phyloP scores from a whole-genome alignment of 2,113 vertebrate genomes.

The Aegotheles bennettii region DNA sequence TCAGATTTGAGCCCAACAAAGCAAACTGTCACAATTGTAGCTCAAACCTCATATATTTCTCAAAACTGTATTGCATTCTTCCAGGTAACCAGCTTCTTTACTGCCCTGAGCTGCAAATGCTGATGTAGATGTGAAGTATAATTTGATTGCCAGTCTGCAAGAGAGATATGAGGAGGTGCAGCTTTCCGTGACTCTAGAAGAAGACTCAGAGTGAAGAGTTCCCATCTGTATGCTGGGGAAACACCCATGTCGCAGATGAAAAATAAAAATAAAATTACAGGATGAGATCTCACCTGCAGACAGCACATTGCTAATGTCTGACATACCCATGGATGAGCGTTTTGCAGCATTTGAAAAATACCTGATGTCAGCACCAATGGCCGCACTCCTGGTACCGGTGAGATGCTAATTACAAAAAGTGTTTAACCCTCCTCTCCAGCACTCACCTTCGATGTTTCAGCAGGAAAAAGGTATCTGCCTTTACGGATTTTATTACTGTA shows the following conservation, averaged over 20 bases:
- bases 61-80: not conserved
- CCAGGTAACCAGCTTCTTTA: not conserved
- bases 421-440: not conserved
- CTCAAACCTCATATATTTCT: not conserved
- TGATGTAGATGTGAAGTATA: not conserved
- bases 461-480: not conserved
- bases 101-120: not conserved
- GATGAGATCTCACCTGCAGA: not conserved
- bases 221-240: not conserved
- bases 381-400: not conserved
- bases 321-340: rapidly evolving
- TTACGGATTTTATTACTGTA: not conserved
- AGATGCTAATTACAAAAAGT: not conserved
- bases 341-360: not conserved
- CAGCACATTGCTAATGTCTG: not conserved
- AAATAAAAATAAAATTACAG: not conserved
- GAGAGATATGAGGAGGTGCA: not conserved
- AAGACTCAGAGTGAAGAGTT: not conserved
- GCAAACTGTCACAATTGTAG: not conserved
- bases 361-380: not conserved
- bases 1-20: not conserved
- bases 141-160: not conserved
- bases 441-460: not conserved
- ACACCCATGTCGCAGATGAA: not conserved
- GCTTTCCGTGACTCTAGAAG: not conserved